These are phyloP conservation scores for Erythrocercus mccallii DNA, from an alignment of 2,113 vertebrate genomes.

Conservation along the genomic window DNA sequence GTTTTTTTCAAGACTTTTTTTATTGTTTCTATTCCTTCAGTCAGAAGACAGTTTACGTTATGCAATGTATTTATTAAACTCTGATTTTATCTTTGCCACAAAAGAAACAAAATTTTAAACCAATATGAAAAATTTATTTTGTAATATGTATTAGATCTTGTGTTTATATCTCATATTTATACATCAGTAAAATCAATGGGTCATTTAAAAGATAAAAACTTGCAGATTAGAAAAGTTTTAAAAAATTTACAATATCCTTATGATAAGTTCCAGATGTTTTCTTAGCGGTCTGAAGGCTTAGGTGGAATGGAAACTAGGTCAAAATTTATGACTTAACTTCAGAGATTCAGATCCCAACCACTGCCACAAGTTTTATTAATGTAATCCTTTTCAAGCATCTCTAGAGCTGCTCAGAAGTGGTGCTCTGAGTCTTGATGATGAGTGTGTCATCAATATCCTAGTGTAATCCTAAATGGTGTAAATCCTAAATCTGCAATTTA, in stretches of 20 bases:
- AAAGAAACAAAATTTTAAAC: background rate
- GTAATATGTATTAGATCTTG: background rate
- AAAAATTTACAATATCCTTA: background rate
- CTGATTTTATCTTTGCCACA: background rate
- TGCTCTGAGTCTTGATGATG: background rate
- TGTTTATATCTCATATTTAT: background rate
- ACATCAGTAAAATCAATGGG: background rate
- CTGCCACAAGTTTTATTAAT: background rate
- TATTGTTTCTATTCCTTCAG: background rate
- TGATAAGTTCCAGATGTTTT: background rate
- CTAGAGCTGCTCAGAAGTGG: background rate
- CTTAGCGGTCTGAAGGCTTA: background rate
- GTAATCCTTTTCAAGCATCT: background rate
- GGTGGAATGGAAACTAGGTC: background rate
- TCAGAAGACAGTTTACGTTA: background rate
- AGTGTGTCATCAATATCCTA: accelerated
- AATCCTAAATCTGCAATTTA: background rate
- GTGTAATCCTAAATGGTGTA: accelerated
- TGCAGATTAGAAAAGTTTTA: background rate
- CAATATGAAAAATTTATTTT: background rate
- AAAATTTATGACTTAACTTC: background rate
- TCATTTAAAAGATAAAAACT: background rate
- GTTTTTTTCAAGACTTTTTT: background rate
- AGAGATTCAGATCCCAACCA: background rate
- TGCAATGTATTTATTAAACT: background rate